Percentiles rank a stretch among this genome's conserved stretches.
Evolutionary conservation across 1,140 invertebrate species (phyloP).

Genomic region (Laupala kohalensis): DNA sequence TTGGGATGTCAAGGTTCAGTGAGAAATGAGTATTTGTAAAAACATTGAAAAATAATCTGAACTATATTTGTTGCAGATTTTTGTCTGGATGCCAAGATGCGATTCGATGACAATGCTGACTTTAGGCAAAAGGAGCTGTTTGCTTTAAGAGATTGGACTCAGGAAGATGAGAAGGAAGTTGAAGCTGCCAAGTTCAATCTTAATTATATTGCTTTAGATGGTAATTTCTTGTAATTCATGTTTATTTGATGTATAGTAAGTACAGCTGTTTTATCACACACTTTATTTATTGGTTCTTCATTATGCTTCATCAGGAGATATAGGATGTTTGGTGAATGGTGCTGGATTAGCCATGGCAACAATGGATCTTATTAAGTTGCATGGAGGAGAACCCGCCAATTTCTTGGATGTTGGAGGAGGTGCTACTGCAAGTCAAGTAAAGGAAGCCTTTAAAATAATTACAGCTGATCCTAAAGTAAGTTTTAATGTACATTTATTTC

Average conservation of each 20-base stretch:
- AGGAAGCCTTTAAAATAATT: conserved; percentile 90
- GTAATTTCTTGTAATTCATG: conserved; percentile 33
- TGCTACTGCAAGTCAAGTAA: conserved; percentile 70
- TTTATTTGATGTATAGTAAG: not conserved
- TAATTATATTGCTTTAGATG: conserved; percentile 94
- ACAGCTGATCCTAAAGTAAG: conserved; percentile 53
- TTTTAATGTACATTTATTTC: not conserved
- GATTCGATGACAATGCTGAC: conserved; percentile 92
- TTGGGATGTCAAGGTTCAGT: not conserved
- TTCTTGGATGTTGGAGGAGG: conserved; percentile 94
- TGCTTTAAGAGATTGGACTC: conserved; percentile 69
- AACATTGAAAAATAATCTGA: no score
- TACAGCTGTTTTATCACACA: not conserved
- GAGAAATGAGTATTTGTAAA: no score
- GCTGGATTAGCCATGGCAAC: conserved; percentile 97
- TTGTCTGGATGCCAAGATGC: conserved; percentile 86
- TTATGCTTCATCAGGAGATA: conserved; percentile 24
- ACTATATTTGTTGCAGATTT: conserved; percentile 59
- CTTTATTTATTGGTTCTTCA: not conserved
- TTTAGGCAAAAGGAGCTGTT: conserved; percentile 90
- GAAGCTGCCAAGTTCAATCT: conserved; percentile 83
- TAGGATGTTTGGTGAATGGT: conserved; percentile 69
- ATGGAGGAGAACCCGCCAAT: conserved; percentile 88
- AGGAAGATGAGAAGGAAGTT: conserved; percentile 89
- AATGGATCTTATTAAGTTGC: conserved; percentile 94